These are phyloP conservation scores for Furcula furcula DNA, from an alignment of 2,888 invertebrate species.

Conservation along the genomic window DNA sequence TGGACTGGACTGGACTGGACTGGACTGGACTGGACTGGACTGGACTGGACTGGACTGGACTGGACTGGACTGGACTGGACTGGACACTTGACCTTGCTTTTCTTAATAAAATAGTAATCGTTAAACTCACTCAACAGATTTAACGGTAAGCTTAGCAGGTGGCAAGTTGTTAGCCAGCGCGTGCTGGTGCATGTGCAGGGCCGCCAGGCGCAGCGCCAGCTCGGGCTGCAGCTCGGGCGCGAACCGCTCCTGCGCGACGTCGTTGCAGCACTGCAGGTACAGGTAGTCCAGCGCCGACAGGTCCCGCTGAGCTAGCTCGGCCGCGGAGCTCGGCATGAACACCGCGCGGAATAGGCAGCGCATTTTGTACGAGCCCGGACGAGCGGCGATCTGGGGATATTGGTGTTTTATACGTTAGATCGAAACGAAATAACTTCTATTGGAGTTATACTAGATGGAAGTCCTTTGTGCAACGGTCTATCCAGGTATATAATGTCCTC, in stretches of 20 bases:
- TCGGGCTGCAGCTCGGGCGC: conserved; percentile 93
- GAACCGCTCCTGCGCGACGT: conserved; percentile 95
- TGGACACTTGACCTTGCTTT: too few relatives aligned
- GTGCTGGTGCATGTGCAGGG: conserved; percentile 95
- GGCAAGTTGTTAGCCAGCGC: conserved; percentile 90
- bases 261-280: conserved; percentile 95
- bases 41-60: too few relatives aligned
- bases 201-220: conserved; percentile 91
- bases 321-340: conserved; percentile 93
- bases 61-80: too few relatives aligned
- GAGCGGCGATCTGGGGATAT: conserved; percentile 93
- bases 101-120: too few relatives aligned
- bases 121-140: conserved; percentile 94
- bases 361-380: conserved; percentile 94
- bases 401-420: too few relatives aligned
- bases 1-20: too few relatives aligned
- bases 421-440: too few relatives aligned
- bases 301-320: conserved; percentile 91
- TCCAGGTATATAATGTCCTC: too few relatives aligned
- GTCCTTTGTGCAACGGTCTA: too few relatives aligned
- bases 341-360: conserved; percentile 94
- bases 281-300: conserved; percentile 93
- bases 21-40: too few relatives aligned
- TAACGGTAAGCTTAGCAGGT: conserved; percentile 91
- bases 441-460: too few relatives aligned